Base-by-base conservation (phyloP, 2,113 vertebrate species). In the Cyanoderma ruficeps region DNA sequence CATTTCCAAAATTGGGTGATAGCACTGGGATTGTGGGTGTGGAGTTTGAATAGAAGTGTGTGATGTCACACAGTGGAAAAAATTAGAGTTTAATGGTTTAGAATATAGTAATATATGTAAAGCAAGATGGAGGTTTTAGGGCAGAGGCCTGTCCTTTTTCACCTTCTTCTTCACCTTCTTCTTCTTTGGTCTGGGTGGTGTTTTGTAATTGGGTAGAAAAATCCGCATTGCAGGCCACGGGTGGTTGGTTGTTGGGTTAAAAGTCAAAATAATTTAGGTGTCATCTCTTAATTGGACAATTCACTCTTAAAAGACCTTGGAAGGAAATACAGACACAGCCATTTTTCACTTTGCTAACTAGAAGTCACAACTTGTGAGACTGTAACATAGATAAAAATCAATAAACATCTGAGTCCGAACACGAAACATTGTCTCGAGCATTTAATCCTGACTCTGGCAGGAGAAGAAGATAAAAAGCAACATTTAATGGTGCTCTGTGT, bases 141-240 rank as follows among this genome's bases (percentile, higher is more conserved):
- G 31, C 20, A 14, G 8, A 56, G 31, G 12, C 55, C 8, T 14
- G 31, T 56, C 55, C 55, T 33, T 56, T 22, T 33, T 33, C 55
- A 56, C 31, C 55, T n/a, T n/a, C 31, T 56, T 12, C 19, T 21
- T 13, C 53, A 56, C 37, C 37, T 37, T 37, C 37, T 37, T 37
- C 37, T 37, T 37, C 37, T 9, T 33, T 31, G 50, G 11, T 56
- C 5, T 56, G 31, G 55, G 20, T 56, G 13, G 13, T 9, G 3
- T 56, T 56, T 56, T 21, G 55, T 33, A 22, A 14, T n/a, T 56
- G 55, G 20, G 3, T n/a, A 33, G 53, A 56, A 33, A 56, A 56
- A 5, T 33, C 31, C 5, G 1, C 12, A 56, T 33, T 56, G 53
- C 1, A 5, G 20, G 20, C 31, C 55, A 33, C 0, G 3, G 13